Evolutionary conservation across 2,113 vertebrate genomes (phyloP).

Genomic region (Fregata magnificens): DNA sequence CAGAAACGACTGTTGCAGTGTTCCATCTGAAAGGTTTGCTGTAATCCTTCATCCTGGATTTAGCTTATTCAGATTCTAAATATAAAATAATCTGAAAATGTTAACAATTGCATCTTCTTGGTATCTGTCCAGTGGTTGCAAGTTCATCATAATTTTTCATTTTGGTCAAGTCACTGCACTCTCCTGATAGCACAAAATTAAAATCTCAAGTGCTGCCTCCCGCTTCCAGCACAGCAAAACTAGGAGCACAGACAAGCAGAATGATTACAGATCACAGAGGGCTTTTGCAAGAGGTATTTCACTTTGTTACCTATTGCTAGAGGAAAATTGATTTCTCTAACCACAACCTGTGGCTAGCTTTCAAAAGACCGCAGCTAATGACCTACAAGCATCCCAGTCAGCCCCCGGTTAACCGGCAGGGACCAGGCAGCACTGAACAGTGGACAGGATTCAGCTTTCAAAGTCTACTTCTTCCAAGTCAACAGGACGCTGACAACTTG

Average conservation of each 20-base stretch:
- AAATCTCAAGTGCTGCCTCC: background rate
- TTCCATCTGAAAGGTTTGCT: background rate
- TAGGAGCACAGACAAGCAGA: background rate
- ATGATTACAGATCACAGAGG: background rate
- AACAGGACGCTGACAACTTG: background rate
- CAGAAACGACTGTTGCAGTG: background rate
- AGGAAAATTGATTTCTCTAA: constrained; percentile 8
- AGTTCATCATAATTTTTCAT: background rate
- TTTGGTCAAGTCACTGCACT: background rate
- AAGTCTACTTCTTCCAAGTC: background rate
- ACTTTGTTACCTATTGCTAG: background rate
- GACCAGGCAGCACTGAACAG: background rate
- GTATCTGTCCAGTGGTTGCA: background rate
- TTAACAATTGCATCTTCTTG: background rate
- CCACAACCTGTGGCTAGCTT: background rate
- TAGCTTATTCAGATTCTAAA: constrained; percentile 19
- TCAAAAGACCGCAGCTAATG: background rate
- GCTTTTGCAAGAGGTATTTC: background rate
- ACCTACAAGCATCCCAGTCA: background rate
- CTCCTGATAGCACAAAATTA: background rate
- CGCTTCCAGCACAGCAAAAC: background rate
- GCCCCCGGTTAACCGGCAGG: rapidly evolving
- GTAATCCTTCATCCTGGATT: constrained; percentile 5
- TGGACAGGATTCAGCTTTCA: background rate
- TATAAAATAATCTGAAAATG: constrained; percentile 14